Evolutionary conservation across 1,140 invertebrate genomes (phyloP).

Genomic region (Orchestia grillus): DNA sequence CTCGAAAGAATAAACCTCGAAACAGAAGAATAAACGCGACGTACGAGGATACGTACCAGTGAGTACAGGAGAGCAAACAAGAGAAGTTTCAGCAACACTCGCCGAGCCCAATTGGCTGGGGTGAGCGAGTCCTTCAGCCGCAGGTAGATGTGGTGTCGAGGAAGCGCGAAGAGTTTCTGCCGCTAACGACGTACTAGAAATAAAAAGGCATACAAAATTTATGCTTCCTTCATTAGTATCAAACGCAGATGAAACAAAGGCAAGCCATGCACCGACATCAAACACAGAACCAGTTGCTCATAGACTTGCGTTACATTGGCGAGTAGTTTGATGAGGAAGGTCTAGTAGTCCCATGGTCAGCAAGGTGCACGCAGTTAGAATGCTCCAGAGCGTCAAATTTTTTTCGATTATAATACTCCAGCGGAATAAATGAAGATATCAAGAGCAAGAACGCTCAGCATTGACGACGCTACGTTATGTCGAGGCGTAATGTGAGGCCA

Average conservation of each 20-base stretch:
- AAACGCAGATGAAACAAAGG: background rate
- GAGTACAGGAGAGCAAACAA: background rate
- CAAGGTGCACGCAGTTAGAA: too few species aligned
- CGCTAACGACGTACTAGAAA: background rate
- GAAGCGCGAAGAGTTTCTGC: background rate
- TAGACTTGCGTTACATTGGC: background rate
- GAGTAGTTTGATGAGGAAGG: too few species aligned
- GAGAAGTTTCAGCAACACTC: background rate
- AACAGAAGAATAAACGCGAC: background rate
- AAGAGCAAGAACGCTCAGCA: too few species aligned
- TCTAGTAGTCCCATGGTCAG: too few species aligned
- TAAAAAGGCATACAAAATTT: background rate
- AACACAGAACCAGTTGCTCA: background rate
- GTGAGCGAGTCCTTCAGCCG: background rate
- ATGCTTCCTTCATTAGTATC: background rate
- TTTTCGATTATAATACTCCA: too few species aligned
- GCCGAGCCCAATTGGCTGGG: background rate
- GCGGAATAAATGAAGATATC: too few species aligned
- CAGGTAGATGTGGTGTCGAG: background rate
- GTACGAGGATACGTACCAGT: background rate
- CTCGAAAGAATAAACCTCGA: too few species aligned
- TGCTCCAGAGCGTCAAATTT: too few species aligned
- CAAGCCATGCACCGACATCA: background rate
- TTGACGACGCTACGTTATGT: too few species aligned
- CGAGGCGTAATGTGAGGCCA: too few species aligned